phyloP scores from a whole-genome alignment of 2,113 vertebrate genomes.

The Symphodus melops region DNA sequence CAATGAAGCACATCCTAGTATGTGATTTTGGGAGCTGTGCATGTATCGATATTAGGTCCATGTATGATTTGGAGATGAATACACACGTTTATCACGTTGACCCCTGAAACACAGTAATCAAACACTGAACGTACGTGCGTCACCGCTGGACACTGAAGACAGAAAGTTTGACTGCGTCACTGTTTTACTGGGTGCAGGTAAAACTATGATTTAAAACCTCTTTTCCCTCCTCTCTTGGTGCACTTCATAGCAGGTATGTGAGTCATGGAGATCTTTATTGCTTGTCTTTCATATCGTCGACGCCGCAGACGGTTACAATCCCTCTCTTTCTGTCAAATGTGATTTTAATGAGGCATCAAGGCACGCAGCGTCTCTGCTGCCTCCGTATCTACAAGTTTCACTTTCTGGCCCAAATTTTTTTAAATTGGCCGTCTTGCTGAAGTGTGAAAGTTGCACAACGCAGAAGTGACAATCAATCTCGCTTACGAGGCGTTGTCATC shows the following conservation, averaged over 20 bases:
- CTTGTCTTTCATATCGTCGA: constrained; percentile 22
- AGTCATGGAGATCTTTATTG: constrained; percentile 31
- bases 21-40: no score
- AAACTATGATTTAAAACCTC: constrained; percentile 3
- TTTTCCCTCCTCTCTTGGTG: background rate
- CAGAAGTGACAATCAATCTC: constrained; percentile 77
- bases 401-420: constrained; percentile 34
- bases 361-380: background rate
- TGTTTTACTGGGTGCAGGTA: no score
- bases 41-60: no score
- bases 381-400: constrained; percentile 46
- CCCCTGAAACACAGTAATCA: no score
- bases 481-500: constrained; percentile 74
- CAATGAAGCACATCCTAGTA: no score
- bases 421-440: constrained; percentile 34
- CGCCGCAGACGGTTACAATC: background rate
- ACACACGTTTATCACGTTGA: no score
- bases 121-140: no score
- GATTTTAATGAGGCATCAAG: constrained; percentile 29
- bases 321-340: background rate
- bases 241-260: constrained; percentile 10
- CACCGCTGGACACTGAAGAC: no score
- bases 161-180: no score
- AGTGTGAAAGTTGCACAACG: constrained; percentile 57
- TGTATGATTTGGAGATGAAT: no score